A percentile compares a stretch with the other conserved stretches of the same genome.
These are phyloP conservation scores for Drosophila mojavensis DNA, from an alignment of 1,140 invertebrate genomes.

Conservation along the genomic window DNA sequence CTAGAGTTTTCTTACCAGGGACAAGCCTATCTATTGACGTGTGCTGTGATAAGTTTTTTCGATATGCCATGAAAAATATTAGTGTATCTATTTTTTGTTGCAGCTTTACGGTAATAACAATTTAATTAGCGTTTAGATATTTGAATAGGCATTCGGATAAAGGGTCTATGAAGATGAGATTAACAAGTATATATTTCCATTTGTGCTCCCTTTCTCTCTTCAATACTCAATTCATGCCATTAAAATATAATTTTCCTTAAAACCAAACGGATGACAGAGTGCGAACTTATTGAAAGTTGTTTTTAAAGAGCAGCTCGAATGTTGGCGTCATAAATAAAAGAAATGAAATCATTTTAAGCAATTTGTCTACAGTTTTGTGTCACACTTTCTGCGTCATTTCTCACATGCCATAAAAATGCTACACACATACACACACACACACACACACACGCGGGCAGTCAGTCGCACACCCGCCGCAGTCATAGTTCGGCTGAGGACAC, in stretches of 20 bases:
- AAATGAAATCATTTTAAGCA: slow-evolving; percentile 81
- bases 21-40: no score
- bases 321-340: slow-evolving; percentile 73
- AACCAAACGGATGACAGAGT: slow-evolving; percentile 2
- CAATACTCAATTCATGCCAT: background rate
- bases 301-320: slow-evolving; percentile 33
- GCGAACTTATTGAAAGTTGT: slow-evolving; percentile 19
- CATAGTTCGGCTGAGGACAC: slow-evolving; percentile 12
- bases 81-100: no score
- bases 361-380: slow-evolving; percentile 82
- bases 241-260: no score
- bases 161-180: no score
- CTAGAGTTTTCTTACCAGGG: no score
- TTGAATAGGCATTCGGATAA: no score
- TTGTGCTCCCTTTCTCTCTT: background rate
- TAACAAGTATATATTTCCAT: background rate
- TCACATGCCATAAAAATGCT: slow-evolving; percentile 79
- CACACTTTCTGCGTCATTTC: slow-evolving; percentile 81
- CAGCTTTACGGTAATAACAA: no score
- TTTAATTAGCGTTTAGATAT: no score
- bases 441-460: no score
- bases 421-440: slow-evolving; percentile 40
- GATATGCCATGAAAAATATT: no score
- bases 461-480: background rate
- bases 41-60: no score